A percentile compares a stretch with the other conserved stretches of the same genome.
Conservation (phyloP, 1,140 invertebrate genomes). For the Aphelenchoides besseyi region DNA sequence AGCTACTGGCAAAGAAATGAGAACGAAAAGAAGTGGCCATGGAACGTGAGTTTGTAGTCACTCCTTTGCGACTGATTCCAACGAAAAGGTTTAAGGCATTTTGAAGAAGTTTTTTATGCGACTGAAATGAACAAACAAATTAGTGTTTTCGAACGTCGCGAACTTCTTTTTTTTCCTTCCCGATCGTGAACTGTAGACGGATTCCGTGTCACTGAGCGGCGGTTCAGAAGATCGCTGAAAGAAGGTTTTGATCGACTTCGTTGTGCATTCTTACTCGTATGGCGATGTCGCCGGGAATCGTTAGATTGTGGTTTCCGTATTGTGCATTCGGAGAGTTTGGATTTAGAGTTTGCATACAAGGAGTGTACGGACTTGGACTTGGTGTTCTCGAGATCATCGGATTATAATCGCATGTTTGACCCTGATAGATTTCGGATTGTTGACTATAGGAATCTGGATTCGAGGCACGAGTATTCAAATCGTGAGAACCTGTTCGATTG, state of each 20-base stretch:
- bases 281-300: background rate
- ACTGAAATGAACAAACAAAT: too few relatives aligned
- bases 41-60: too few relatives aligned
- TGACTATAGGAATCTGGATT: background rate
- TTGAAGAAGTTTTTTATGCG: too few relatives aligned
- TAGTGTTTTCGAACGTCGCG: too few relatives aligned
- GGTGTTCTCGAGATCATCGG: background rate
- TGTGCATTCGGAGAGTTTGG: background rate
- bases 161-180: conserved; percentile 27
- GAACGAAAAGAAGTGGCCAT: too few relatives aligned
- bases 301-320: background rate
- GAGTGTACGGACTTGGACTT: background rate
- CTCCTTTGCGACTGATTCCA: too few relatives aligned
- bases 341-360: background rate
- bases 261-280: conserved; percentile 4
- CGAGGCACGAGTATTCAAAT: background rate
- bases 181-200: conserved; percentile 14
- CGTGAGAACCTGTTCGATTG: background rate
- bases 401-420: background rate
- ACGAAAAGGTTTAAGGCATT: too few relatives aligned
- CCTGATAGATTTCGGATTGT: background rate
- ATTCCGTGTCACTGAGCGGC: conserved; percentile 27
- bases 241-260: too few relatives aligned
- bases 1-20: too few relatives aligned
- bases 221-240: conserved; percentile 28